Percentiles rank a stretch among this genome's conserved stretches.
Evolutionary conservation across 2,888 invertebrate species (phyloP).

Genomic region (Meteorus cinctellus): DNA sequence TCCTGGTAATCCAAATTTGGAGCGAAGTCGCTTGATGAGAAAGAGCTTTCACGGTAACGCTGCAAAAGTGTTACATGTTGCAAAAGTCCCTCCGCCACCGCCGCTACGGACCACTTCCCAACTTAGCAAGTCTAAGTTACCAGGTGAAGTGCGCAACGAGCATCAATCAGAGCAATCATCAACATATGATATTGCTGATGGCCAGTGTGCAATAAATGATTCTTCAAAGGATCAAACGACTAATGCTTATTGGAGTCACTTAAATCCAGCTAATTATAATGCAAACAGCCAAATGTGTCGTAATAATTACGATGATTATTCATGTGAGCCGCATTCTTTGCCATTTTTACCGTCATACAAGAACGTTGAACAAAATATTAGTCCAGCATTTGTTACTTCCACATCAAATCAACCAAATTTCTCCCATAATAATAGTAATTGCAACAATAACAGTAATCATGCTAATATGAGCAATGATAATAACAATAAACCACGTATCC

Average conservation of each 20-base stretch:
- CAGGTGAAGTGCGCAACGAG: constrained; percentile 75
- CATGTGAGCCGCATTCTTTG: constrained; percentile 78
- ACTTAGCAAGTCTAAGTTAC: constrained; percentile 81
- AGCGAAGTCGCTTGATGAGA: constrained; percentile 89
- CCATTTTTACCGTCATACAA: constrained; percentile 78
- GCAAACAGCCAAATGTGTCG: constrained; percentile 50
- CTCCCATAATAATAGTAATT: background rate
- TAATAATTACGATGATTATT: constrained; percentile 65
- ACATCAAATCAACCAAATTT: constrained; percentile 57
- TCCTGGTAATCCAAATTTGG: constrained; percentile 86
- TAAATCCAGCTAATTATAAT: constrained; percentile 58
- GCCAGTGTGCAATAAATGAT: constrained; percentile 58
- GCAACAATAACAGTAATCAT: background rate
- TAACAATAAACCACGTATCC: constrained; percentile 66
- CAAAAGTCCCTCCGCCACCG: constrained; percentile 89
- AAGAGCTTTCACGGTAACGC: constrained; percentile 92
- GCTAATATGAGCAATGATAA: constrained; percentile 9
- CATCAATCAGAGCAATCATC: constrained; percentile 61
- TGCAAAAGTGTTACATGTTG: constrained; percentile 86
- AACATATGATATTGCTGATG: constrained; percentile 55
- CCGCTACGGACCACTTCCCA: constrained; percentile 91
- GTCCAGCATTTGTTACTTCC: constrained; percentile 45
- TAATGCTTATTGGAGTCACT: constrained; percentile 66
- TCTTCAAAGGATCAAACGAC: constrained; percentile 73
- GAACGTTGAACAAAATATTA: constrained; percentile 58